These are phyloP conservation scores for Spodoptera littoralis DNA, from an alignment of 2,888 invertebrate genomes.

Conservation along the genomic window DNA sequence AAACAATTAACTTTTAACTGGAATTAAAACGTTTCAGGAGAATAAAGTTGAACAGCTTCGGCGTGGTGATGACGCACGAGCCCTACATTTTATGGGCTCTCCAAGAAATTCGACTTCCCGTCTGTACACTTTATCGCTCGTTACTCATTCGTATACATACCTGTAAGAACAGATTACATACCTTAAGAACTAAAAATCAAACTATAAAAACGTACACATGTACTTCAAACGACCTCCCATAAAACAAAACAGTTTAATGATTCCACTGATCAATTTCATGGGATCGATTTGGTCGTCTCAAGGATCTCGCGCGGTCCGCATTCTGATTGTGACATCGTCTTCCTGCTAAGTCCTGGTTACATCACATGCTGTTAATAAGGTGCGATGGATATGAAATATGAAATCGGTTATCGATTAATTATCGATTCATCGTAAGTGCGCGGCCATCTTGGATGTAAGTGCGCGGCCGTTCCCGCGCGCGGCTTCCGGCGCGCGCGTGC, in stretches of 20 bases:
- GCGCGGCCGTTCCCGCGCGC: slow-evolving; percentile 82
- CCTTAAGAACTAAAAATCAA: slow-evolving; percentile 71
- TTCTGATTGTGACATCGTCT: slow-evolving; percentile 68
- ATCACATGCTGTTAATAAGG: slow-evolving; percentile 81
- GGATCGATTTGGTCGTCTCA: slow-evolving; percentile 73
- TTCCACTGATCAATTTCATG: slow-evolving; percentile 68
- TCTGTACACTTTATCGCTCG: slow-evolving; percentile 16
- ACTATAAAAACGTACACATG: slow-evolving; percentile 74
- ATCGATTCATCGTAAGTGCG: slow-evolving; percentile 85
- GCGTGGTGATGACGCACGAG: neutral
- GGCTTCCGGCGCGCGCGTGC: slow-evolving; percentile 86
- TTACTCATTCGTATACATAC: slow-evolving; percentile 14
- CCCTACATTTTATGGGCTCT: slow-evolving; percentile 13
- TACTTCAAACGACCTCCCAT: slow-evolving; percentile 76
- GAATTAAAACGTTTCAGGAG: neutral
- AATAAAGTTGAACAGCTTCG: neutral
- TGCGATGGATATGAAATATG: slow-evolving; percentile 82
- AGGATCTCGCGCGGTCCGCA: slow-evolving; percentile 74
- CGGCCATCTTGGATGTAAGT: slow-evolving; percentile 85
- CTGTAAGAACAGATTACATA: slow-evolving; percentile 43
- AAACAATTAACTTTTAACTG: too few species aligned
- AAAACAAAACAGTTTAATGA: slow-evolving; percentile 75
- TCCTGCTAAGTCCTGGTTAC: slow-evolving; percentile 79
- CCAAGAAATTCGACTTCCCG: slow-evolving; percentile 15
- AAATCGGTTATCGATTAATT: slow-evolving; percentile 86